These are phyloP conservation scores for Sitta carolinensis DNA, from an alignment of 2,797 vertebrate species.

Conservation along the genomic window DNA sequence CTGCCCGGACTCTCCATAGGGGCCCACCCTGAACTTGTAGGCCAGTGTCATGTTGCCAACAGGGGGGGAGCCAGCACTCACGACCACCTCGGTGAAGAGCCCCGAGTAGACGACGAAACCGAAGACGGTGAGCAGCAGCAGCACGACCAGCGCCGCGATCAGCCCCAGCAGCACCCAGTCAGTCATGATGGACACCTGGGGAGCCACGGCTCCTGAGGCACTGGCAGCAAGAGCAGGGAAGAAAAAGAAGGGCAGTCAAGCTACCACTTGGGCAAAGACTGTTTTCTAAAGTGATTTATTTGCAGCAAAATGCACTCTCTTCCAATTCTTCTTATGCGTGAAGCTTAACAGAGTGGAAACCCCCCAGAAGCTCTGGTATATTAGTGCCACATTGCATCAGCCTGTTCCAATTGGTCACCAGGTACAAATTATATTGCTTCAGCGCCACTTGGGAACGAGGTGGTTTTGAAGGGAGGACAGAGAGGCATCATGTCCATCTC, in stretches of 20 bases:
- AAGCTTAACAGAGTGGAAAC: neutral
- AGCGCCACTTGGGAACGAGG: neutral
- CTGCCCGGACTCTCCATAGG: conserved; percentile 79
- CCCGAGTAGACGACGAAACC: conserved; percentile 85
- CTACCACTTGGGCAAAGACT: neutral
- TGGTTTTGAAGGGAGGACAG: neutral
- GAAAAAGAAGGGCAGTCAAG: neutral
- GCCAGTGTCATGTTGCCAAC: conserved; percentile 85
- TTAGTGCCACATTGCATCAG: conserved; percentile 14
- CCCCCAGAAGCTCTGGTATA: neutral
- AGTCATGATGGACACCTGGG: conserved; percentile 75
- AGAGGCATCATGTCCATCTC: neutral
- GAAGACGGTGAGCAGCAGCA: conserved; percentile 78
- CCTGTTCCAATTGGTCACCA: conserved; percentile 30
- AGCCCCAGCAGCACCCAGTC: conserved; percentile 83
- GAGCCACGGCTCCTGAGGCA: conserved; percentile 14
- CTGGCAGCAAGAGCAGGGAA: conserved; percentile 36
- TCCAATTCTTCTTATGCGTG: neutral
- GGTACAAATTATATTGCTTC: neutral
- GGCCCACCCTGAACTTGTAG: conserved; percentile 88
- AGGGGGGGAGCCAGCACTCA: conserved; percentile 86
- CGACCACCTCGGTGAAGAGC: conserved; percentile 80
- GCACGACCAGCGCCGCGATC: conserved; percentile 72
- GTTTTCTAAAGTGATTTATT: neutral
- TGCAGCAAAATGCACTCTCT: neutral